These are phyloP conservation scores for Heteronetta atricapilla DNA, from an alignment of 2,113 vertebrate genomes.

Conservation along the genomic window DNA sequence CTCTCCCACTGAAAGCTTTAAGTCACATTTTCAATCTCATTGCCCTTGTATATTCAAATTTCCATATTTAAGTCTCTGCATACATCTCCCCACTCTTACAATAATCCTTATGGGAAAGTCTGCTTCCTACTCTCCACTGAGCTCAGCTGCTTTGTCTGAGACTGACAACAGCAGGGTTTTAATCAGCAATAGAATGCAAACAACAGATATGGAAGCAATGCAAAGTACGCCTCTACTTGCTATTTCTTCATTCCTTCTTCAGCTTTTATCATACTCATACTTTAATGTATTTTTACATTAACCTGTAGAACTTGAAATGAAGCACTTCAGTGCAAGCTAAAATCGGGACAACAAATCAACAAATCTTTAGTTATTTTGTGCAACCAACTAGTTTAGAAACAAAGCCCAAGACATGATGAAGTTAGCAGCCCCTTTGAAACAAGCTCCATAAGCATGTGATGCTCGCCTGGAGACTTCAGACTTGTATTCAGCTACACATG, in stretches of 20 bases:
- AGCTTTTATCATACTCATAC: not conserved
- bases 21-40: not conserved
- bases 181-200: slow-evolving; percentile 55
- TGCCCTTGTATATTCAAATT: not conserved
- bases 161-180: not conserved
- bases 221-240: not conserved
- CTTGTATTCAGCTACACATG: not conserved
- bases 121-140: not conserved
- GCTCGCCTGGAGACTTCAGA: not conserved
- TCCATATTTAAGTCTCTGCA: not conserved
- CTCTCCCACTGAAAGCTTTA: not conserved
- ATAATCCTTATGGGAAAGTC: not conserved
- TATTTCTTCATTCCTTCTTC: not conserved
- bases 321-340: not conserved
- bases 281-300: not conserved
- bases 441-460: not conserved
- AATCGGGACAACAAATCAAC: not conserved
- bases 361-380: not conserved
- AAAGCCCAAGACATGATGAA: not conserved
- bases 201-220: not conserved
- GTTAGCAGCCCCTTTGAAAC: not conserved
- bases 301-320: not conserved
- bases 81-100: not conserved
- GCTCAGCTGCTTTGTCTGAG: not conserved
- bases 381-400: not conserved